phyloP scores from a whole-genome alignment of 2,888 invertebrate genomes.

The Boloria selene region DNA sequence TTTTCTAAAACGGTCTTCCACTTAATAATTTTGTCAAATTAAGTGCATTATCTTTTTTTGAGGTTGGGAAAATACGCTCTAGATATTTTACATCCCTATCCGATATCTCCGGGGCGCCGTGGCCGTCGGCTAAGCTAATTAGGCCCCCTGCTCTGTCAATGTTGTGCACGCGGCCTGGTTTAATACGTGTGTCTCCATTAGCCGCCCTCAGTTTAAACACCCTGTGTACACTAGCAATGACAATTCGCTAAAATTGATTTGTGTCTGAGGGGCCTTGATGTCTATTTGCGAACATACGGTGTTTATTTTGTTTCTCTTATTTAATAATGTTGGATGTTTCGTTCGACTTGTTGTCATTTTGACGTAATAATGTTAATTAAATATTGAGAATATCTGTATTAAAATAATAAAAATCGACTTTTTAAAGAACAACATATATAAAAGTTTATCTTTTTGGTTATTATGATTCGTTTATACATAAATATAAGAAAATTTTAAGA shows the following conservation, averaged over 20 bases:
- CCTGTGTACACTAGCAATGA: constrained; percentile 62
- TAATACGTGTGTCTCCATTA: constrained; percentile 82
- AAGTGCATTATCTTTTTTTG: too few relatives aligned
- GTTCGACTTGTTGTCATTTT: background rate
- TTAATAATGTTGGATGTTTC: constrained; percentile 11
- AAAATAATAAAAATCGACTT: too few relatives aligned
- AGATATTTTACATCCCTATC: constrained; percentile 43
- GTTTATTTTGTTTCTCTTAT: constrained; percentile 23
- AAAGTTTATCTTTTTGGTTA: too few relatives aligned
- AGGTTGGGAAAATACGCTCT: background rate
- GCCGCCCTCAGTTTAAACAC: constrained; percentile 75
- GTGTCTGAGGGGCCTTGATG: constrained; percentile 55
- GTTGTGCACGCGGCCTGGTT: constrained; percentile 76
- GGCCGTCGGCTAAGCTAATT: constrained; percentile 78
- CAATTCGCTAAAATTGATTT: constrained; percentile 80
- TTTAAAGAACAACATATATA: too few relatives aligned
- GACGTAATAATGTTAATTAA: background rate
- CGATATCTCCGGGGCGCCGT: constrained; percentile 58
- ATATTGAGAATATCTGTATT: too few relatives aligned
- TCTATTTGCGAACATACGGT: constrained; percentile 33
- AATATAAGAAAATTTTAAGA: too few relatives aligned
- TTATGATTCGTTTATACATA: too few relatives aligned
- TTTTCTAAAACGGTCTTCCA: too few relatives aligned
- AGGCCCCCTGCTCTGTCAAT: constrained; percentile 76
- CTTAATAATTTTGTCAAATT: too few relatives aligned